Conservation (phyloP, 2,888 invertebrate genomes). For the Trissolcus japonicus region DNA sequence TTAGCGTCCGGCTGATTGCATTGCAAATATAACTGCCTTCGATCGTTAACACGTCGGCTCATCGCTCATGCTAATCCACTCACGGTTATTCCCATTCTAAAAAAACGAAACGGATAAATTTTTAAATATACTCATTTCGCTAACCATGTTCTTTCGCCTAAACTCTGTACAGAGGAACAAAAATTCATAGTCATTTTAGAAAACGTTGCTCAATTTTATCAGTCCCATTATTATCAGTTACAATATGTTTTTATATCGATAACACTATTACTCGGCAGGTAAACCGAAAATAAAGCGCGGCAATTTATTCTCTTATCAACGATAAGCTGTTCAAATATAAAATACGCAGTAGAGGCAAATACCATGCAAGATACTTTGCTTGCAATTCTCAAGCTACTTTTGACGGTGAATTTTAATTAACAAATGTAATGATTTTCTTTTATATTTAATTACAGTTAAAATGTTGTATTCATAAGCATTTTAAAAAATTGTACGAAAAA, state of each 20-base stretch:
- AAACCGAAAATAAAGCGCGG: constrained; percentile 61
- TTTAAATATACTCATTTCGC: no score
- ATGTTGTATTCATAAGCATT: no score
- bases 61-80: constrained; percentile 16
- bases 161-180: not conserved
- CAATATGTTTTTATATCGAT: constrained; percentile 66
- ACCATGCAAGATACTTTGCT: constrained; percentile 13
- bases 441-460: no score
- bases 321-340: constrained; percentile 55
- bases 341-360: constrained; percentile 44
- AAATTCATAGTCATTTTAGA: not conserved
- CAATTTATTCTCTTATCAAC: constrained; percentile 52
- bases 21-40: constrained; percentile 62
- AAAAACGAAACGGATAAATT: not conserved
- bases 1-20: constrained; percentile 72
- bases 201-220: no score
- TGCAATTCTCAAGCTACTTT: constrained; percentile 14
- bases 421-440: no score
- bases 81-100: constrained; percentile 11
- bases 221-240: constrained; percentile 44
- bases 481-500: no score
- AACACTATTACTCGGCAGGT: constrained; percentile 61
- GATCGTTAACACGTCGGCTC: constrained; percentile 64
- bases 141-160: no score
- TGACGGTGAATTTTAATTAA: constrained; percentile 1